Evolutionary conservation across 2,113 vertebrate species (phyloP).

Genomic region (Ibidorhyncha struthersii): DNA sequence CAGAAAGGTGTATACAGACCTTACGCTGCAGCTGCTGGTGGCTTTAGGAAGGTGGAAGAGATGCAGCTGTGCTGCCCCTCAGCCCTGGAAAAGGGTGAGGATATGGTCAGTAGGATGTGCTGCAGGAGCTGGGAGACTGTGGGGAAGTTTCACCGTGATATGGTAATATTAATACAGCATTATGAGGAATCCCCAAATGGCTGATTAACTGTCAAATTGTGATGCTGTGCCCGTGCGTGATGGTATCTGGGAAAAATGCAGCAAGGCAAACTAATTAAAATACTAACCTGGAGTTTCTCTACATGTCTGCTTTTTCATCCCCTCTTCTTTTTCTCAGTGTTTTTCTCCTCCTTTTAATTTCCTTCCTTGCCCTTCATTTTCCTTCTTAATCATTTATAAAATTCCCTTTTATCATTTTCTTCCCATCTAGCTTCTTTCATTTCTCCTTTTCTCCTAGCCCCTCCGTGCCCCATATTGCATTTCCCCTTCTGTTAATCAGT

Average conservation of each 20-base stretch:
- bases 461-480: not conserved
- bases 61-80: not conserved
- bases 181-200: not conserved
- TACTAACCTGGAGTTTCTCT: not conserved
- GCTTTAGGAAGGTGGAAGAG: not conserved
- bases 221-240: not conserved
- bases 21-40: rapidly evolving
- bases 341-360: not conserved
- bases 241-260: not conserved
- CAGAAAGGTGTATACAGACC: rapidly evolving
- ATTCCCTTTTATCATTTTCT: not conserved
- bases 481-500: not conserved
- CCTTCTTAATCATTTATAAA: not conserved
- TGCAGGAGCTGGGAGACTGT: not conserved
- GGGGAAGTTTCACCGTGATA: rapidly evolving
- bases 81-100: not conserved
- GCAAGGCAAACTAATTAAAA: not conserved
- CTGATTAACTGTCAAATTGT: not conserved
- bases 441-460: not conserved
- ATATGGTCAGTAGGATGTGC: not conserved
- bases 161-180: not conserved
- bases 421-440: not conserved
- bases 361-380: not conserved
- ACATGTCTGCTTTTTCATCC: not conserved
- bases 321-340: not conserved